These are phyloP conservation scores for Meloidogyne floridensis DNA, from an alignment of 1,140 invertebrate genomes.

Conservation along the genomic window DNA sequence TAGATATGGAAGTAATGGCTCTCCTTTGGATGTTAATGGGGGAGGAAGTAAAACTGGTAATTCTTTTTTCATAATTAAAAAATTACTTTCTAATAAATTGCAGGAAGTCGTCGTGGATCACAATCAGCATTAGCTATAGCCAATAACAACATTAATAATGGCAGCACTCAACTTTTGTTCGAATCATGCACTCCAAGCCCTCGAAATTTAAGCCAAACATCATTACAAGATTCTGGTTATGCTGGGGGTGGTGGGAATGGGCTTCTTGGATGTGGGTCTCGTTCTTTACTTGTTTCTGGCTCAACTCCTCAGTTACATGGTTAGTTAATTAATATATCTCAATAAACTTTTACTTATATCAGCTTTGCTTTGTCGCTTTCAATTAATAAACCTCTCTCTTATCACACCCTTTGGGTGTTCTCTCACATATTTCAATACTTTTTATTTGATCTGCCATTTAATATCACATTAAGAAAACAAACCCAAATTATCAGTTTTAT, in stretches of 20 bases:
- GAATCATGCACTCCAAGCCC: conserved; percentile 63
- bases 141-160: conserved; percentile 1
- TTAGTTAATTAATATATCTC: conserved; percentile 37
- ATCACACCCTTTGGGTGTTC: no score
- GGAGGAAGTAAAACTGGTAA: background rate
- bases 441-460: no score
- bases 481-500: no score
- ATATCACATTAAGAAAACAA: no score
- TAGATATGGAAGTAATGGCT: conserved; percentile 51
- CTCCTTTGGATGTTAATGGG: conserved; percentile 18
- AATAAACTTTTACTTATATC: no score
- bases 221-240: conserved; percentile 63
- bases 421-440: no score
- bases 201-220: conserved; percentile 62
- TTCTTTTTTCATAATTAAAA: background rate
- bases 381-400: no score
- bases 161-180: conserved; percentile 17
- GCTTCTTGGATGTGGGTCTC: background rate
- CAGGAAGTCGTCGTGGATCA: conserved; percentile 38
- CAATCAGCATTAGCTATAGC: background rate
- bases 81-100: background rate
- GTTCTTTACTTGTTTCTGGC: conserved; percentile 44
- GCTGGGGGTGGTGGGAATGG: conserved; percentile 43
- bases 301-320: conserved; percentile 56
- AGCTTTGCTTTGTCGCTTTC: no score